Conservation (phyloP, 2,797 vertebrate species). For the Rhabdophis nuchalis region DNA sequence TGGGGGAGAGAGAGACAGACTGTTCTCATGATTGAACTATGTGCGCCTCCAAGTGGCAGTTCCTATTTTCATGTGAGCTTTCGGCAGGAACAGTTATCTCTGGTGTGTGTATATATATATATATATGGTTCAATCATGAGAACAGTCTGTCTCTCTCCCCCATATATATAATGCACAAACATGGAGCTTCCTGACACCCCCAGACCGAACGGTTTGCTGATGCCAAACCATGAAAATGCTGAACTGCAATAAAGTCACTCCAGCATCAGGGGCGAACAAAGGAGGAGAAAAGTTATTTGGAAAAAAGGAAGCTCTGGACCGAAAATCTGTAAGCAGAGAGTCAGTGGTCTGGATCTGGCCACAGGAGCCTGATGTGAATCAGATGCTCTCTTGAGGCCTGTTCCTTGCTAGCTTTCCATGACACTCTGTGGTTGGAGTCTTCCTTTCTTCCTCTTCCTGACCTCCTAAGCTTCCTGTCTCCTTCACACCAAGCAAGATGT, state of each 20-base stretch:
- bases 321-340: background rate
- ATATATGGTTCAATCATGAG: too few relatives aligned
- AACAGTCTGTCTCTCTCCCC: too few relatives aligned
- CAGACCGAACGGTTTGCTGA: background rate
- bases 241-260: background rate
- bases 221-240: background rate
- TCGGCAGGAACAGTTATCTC: background rate
- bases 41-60: slow-evolving; percentile 12
- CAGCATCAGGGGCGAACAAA: background rate
- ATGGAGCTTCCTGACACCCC: background rate
- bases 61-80: background rate
- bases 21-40: background rate
- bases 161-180: background rate
- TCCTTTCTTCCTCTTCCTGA: background rate
- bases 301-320: background rate
- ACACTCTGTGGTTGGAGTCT: background rate
- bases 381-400: background rate
- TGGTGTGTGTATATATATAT: background rate
- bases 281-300: background rate
- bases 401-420: background rate
- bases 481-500: background rate
- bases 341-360: background rate
- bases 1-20: too few relatives aligned
- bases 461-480: background rate
- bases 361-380: background rate